Evolutionary conservation across 2,113 vertebrate species (phyloP), one percentile per base, ranked within the genome.

Genomic region (Heterocephalus glaber): DNA sequence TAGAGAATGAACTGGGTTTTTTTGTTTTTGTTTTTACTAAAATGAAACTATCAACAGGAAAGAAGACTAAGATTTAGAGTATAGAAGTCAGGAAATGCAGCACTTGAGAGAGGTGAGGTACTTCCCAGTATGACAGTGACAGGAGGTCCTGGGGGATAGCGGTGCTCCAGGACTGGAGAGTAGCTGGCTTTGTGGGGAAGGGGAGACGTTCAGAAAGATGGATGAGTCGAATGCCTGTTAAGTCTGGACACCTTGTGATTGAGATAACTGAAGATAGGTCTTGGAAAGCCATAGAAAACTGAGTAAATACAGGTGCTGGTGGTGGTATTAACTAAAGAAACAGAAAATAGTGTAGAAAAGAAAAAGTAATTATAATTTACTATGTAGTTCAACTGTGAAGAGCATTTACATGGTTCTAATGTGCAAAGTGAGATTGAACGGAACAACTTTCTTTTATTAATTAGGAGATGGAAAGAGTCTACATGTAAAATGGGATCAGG

Each of bases 291-390:
- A 58, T 12, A 82, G 77, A 81, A 81, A 87, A 84, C 47, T 11
- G 52, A 90, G 38, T 77, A 85, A 68, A 68, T 38, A 35, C 17
- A 17, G 17, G 60, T 61, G 60, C 16, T 61, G 60, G 60, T 61
- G 60, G 7, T 60, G 66, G 83, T 41, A 87, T 28, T 90, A 68
- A 56, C 52, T 79, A 72, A 72, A 20, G 82, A 81, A 91, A 86
- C 35, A 90, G 83, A 58, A 90, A 77, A 28, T 63, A 52, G 35
- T 72, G 85, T 12, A 44, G 44, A 91, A 76, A 83, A 65, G 49
- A 94, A 89, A 91, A 83, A 81, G 7, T 54, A 89, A 68, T 52
- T 68, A 60, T n/a, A 41, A n/a, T 89, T 74, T 77, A 83, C 58
- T 72, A 12, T n/a, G 41, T 41, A 41, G 24, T 26, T 88, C 19